Percentiles rank a stretch among this genome's conserved stretches.
phyloP scores from a whole-genome alignment of 2,113 vertebrate genomes.

The Chloroceryle aenea region DNA sequence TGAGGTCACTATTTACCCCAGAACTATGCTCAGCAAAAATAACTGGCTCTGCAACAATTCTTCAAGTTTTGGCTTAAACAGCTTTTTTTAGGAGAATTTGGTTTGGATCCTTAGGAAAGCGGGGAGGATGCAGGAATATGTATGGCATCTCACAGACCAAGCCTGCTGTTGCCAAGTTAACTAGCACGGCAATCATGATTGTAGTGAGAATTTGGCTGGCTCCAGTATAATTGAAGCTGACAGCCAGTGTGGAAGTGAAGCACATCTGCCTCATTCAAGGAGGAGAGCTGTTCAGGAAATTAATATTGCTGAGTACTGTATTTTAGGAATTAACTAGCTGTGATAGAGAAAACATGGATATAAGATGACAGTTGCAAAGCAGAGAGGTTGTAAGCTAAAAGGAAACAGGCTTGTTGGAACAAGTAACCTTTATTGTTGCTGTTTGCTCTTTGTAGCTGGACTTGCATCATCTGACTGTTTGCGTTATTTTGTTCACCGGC shows the following conservation, averaged over 20 bases:
- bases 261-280: conserved; percentile 9
- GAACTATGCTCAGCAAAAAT: background rate
- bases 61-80: background rate
- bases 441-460: background rate
- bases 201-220: background rate
- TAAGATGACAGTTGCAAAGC: background rate
- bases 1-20: background rate
- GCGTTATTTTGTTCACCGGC: background rate
- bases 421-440: background rate
- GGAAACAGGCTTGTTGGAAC: background rate
- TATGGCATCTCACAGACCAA: background rate
- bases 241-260: background rate
- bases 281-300: conserved; percentile 13
- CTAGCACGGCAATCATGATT: rapidly evolving
- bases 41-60: background rate
- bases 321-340: conserved; percentile 11
- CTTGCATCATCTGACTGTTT: background rate
- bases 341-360: background rate
- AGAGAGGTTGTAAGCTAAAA: background rate
- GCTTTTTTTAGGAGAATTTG: background rate
- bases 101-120: background rate
- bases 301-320: background rate
- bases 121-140: background rate
- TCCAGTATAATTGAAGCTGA: background rate
- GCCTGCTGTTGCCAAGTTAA: background rate